Evolutionary conservation across 2,113 vertebrate species (phyloP), one percentile per base, ranked within the genome.

Genomic region (Lota lota): DNA sequence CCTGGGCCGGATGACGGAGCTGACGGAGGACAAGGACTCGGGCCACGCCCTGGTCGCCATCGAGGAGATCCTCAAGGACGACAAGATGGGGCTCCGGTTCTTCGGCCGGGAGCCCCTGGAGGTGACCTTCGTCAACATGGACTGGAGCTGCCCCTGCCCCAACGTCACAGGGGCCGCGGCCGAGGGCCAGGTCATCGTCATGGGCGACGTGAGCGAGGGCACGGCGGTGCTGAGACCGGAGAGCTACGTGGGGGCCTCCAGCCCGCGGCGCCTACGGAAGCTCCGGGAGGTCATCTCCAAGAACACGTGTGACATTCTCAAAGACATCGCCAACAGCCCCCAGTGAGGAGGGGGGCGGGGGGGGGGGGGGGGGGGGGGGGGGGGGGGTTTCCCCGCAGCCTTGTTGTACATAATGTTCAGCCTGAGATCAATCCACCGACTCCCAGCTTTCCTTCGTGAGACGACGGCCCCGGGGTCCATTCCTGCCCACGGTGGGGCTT

Each of bases 31-130:
- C 73, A 91, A 92, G 5, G 94, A 95, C 75, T 91, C 94, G 0
- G 96, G 96, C 4, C 95, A 93, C 0, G 97, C 96, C 16, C 91
- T 98, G 11, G 92, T 99, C 78, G 94, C 85, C 0, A 93, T 99
- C 80, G 96, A 98, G 1, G 95, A 99, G 87, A 95, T 99, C 47
- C 91, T 99, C 5, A 99, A 98, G 77, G 97, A 99, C 0, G 97
- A 99, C 76, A 96, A 98, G 91, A 98, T 99, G 97, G 97, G 97
- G 56, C 94, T 99, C 64, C 93, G 91, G 75, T 98, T 97, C 89
- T 90, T 99, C 67, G 95, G 96, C 67, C 94, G 83, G 73, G 95
- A 98, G 74, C 95, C 95, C 0, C 89, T 99, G 8, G 96, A 99
- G 87, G 93, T 99, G 82, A 98, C 96, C 0, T 92, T 99, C 79